Evolutionary conservation across 2,888 invertebrate species (phyloP), one percentile per base, ranked within the genome.

Genomic region (Drosophila mulleri): DNA sequence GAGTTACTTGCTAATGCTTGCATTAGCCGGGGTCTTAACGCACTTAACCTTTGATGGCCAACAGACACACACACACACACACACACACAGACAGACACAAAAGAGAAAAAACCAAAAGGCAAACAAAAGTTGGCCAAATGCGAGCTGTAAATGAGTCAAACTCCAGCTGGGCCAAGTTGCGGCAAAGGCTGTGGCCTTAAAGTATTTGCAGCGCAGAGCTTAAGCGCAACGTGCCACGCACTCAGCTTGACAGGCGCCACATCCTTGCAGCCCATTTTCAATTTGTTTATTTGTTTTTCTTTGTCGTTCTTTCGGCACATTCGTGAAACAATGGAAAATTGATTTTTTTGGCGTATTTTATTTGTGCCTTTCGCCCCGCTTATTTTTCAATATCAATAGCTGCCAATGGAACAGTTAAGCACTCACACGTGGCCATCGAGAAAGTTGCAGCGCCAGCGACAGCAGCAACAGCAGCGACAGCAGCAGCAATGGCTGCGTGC

Each of bases 401-500:
- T 53, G 52, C 26, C 39, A 54, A 8, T 18, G 62, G 42, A 54
- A 48, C 57, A 42, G 11, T 41, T 6, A 52, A 18, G 54, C 60
- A 57, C 32, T 54, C 66, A 67, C 67, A 64, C 60, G 78, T 41
- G 64, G 61, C 70, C 66, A 62, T 64, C 67, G 53, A 42, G 74
- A 71, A 74, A 84, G 76, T 79, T 70, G 58, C 39, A 61, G 39
- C 61, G 29, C 29, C 42, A 42, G 4, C 18, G 11, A 41, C n/a
- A 53, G 2, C 37, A 14, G 5, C 37, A 5, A 29, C 29, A 8
- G 8, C 32, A 32, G 32, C 32, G 69, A 44, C 61, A 62, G 9
- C 7, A 41, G 42, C 59, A 68, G 61, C 63, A 72, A 57, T 18
- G 37, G 72, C 52, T 76, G 69, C 86, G 87, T 85, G 86, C 82